These are phyloP conservation scores for Nudaria mundana DNA, from an alignment of 2,888 invertebrate species.

Conservation along the genomic window DNA sequence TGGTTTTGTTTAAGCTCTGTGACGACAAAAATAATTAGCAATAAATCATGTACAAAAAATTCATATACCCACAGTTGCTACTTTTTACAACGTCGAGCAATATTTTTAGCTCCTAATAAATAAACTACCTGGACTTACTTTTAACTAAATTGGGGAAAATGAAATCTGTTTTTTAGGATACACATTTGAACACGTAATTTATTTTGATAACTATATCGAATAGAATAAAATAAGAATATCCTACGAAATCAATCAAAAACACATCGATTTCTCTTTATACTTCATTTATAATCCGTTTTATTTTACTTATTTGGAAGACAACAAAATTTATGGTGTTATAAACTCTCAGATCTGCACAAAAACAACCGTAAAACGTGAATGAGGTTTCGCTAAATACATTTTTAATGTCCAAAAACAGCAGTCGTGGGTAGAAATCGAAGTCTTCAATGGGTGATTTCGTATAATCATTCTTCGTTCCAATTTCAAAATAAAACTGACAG, in stretches of 20 bases:
- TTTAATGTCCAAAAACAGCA: conserved; percentile 41
- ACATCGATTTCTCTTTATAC: neutral
- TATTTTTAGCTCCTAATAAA: too few relatives aligned
- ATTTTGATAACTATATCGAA: too few relatives aligned
- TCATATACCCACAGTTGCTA: too few relatives aligned
- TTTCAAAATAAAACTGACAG: conserved; percentile 29
- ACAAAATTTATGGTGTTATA: conserved; percentile 35
- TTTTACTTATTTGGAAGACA: conserved; percentile 14
- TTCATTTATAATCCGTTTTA: neutral
- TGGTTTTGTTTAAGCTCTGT: too few relatives aligned
- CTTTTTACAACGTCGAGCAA: too few relatives aligned
- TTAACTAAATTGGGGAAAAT: too few relatives aligned
- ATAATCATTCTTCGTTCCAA: conserved; percentile 28
- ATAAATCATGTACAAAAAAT: too few relatives aligned
- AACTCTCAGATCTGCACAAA: conserved; percentile 37
- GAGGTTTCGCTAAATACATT: conserved; percentile 41
- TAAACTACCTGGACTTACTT: too few relatives aligned
- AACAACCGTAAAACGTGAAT: conserved; percentile 25
- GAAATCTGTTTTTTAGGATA: too few relatives aligned
- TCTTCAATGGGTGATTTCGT: conserved; percentile 25
- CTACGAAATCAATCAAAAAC: neutral
- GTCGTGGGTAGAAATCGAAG: conserved; percentile 42
- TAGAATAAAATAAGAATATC: too few relatives aligned
- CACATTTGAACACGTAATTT: too few relatives aligned
- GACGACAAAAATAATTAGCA: too few relatives aligned